Evolutionary conservation across 2,888 invertebrate species (phyloP).

Genomic region (Nephrotoma guestfalica): DNA sequence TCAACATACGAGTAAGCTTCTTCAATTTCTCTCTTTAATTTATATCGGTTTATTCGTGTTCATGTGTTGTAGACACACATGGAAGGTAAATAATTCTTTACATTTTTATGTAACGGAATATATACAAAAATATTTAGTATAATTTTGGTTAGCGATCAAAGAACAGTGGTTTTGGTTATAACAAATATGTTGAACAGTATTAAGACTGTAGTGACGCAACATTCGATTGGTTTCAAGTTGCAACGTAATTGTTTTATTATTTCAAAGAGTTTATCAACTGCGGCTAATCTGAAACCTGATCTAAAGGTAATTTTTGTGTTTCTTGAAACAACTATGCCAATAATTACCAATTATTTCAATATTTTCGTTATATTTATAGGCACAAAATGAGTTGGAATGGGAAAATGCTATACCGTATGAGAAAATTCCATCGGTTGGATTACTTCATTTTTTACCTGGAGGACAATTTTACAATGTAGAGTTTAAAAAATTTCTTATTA

Average conservation of each 20-base stretch:
- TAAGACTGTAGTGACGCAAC: neutral
- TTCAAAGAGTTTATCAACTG: neutral
- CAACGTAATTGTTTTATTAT: neutral
- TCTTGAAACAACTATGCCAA: neutral
- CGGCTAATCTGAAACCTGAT: neutral
- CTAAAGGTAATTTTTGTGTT: neutral
- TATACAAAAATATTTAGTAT: neutral
- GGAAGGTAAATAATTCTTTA: no score
- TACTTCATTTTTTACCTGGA: slow-evolving; percentile 19
- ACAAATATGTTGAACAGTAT: neutral
- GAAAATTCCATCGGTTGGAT: slow-evolving; percentile 19
- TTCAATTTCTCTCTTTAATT: neutral
- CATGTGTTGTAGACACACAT: neutral
- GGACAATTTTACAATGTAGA: slow-evolving; percentile 14
- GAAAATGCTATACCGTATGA: slow-evolving; percentile 18
- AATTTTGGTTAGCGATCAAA: neutral
- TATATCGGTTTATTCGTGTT: neutral
- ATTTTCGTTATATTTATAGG: neutral
- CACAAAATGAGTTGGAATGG: slow-evolving; percentile 18
- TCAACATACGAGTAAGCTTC: neutral
- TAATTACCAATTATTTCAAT: neutral
- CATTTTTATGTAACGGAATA: neutral
- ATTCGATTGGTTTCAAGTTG: neutral
- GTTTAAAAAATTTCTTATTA: neutral
- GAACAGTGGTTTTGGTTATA: neutral